Evolutionary conservation across 2,888 invertebrate species (phyloP).

Genomic region (Polydrusus pterygomalis): DNA sequence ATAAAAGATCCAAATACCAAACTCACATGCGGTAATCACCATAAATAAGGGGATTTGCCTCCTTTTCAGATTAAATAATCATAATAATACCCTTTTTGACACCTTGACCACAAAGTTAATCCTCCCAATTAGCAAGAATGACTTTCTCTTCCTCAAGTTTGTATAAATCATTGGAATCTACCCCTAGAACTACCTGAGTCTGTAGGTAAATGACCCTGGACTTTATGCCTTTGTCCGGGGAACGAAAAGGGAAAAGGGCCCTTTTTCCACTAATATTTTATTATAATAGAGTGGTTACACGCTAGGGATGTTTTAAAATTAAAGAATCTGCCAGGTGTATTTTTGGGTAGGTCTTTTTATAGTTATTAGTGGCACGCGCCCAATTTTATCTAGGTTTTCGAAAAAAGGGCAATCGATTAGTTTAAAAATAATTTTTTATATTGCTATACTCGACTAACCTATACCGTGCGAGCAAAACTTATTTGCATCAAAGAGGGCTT

Average conservation of each 20-base stretch:
- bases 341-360: too few species aligned
- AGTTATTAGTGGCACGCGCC: too few species aligned
- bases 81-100: slow-evolving; percentile 53
- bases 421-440: too few species aligned
- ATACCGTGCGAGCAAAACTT: too few species aligned
- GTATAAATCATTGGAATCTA: slow-evolving; percentile 36
- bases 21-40: slow-evolving; percentile 40
- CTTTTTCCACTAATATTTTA: neutral
- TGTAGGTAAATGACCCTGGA: slow-evolving; percentile 36
- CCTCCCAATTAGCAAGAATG: slow-evolving; percentile 51
- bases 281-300: neutral
- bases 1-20: slow-evolving; percentile 30
- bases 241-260: neutral
- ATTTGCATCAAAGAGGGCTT: too few species aligned
- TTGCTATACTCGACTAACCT: too few species aligned
- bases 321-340: too few species aligned
- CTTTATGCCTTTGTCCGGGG: slow-evolving; percentile 15
- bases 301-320: neutral
- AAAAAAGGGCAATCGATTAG: too few species aligned
- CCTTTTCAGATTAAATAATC: slow-evolving; percentile 43
- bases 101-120: slow-evolving; percentile 45
- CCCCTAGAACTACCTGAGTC: slow-evolving; percentile 46
- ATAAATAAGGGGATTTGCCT: slow-evolving; percentile 49
- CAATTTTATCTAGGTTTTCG: too few species aligned
- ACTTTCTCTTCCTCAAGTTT: slow-evolving; percentile 40